A percentile compares a stretch with the other conserved stretches of the same genome.
Conservation (phyloP, 2,113 vertebrate species). For the Odontesthes bonariensis region DNA sequence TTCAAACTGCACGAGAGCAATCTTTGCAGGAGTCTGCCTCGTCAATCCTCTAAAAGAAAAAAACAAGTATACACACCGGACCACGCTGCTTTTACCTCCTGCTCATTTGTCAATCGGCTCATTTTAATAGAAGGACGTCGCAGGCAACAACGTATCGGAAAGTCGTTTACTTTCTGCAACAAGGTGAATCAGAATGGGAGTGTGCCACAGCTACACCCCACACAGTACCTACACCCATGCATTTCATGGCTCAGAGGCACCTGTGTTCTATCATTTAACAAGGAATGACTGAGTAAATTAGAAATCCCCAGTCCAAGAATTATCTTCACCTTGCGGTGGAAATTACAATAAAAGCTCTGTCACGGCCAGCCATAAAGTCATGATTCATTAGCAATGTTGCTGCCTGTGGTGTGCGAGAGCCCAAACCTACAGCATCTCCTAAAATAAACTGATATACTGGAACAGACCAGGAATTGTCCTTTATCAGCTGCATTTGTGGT, state of each 20-base stretch:
- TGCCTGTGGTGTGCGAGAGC: slow-evolving; percentile 50
- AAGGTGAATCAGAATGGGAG: no score
- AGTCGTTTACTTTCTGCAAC: neutral
- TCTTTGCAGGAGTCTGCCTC: neutral
- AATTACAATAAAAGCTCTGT: slow-evolving; percentile 40
- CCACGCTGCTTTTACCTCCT: slow-evolving; percentile 2
- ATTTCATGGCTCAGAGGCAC: neutral
- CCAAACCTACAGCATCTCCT: slow-evolving; percentile 47
- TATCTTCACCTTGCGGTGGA: slow-evolving; percentile 7
- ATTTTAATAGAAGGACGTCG: slow-evolving; percentile 32
- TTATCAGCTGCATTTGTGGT: slow-evolving; percentile 23
- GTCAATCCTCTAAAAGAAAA: neutral
- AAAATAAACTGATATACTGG: slow-evolving; percentile 54
- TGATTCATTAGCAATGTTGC: slow-evolving; percentile 51
- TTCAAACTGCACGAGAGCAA: neutral
- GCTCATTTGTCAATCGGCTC: slow-evolving; percentile 1
- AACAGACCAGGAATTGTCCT: slow-evolving; percentile 19
- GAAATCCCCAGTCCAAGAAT: neutral
- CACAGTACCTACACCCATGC: neutral
- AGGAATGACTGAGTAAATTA: neutral
- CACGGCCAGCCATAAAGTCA: slow-evolving; percentile 8
- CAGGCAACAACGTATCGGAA: slow-evolving; percentile 22
- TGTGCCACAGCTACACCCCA: neutral
- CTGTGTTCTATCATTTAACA: neutral
- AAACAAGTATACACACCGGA: neutral